Percentiles rank a stretch among this genome's conserved stretches.
phyloP scores from a whole-genome alignment of 2,888 invertebrate genomes.

The Archaeoteleia sp. region DNA sequence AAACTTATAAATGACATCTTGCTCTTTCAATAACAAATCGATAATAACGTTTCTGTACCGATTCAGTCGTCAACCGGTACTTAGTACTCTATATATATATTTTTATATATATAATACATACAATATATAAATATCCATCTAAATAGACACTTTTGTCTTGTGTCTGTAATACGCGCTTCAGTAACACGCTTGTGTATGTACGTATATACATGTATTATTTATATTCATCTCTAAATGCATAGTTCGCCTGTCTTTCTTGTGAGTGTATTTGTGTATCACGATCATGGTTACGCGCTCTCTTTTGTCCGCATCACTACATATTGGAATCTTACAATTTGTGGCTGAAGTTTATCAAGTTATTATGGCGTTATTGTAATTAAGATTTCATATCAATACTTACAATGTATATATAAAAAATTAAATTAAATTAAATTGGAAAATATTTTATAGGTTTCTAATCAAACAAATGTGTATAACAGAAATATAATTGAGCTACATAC shows the following conservation, averaged over 20 bases:
- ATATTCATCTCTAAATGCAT: slow-evolving; percentile 68
- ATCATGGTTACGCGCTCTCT: slow-evolving; percentile 44
- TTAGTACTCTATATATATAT: slow-evolving; percentile 56
- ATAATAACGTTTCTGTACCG: slow-evolving; percentile 56
- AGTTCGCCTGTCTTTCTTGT: slow-evolving; percentile 55
- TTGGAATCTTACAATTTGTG: slow-evolving; percentile 1
- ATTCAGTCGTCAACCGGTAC: slow-evolving; percentile 42
- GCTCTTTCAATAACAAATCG: slow-evolving; percentile 61
- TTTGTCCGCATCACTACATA: slow-evolving; percentile 36
- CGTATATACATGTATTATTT: slow-evolving; percentile 62
- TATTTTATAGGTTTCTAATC: too few relatives aligned
- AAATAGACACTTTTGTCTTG: slow-evolving; percentile 60
- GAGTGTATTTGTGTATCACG: slow-evolving; percentile 54
- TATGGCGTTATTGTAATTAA: too few relatives aligned
- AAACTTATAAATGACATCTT: slow-evolving; percentile 63
- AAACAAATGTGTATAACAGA: too few relatives aligned
- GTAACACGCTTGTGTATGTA: slow-evolving; percentile 56
- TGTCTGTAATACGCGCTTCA: slow-evolving; percentile 51
- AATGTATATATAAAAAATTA: too few relatives aligned
- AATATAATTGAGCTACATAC: too few relatives aligned
- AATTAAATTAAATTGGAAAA: too few relatives aligned
- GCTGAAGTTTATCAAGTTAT: too few relatives aligned
- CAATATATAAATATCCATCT: slow-evolving; percentile 63
- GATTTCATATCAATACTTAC: too few relatives aligned
- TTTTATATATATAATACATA: slow-evolving; percentile 56